phyloP scores from a whole-genome alignment of 2,113 vertebrate species.

The Tachysurus vachellii region DNA sequence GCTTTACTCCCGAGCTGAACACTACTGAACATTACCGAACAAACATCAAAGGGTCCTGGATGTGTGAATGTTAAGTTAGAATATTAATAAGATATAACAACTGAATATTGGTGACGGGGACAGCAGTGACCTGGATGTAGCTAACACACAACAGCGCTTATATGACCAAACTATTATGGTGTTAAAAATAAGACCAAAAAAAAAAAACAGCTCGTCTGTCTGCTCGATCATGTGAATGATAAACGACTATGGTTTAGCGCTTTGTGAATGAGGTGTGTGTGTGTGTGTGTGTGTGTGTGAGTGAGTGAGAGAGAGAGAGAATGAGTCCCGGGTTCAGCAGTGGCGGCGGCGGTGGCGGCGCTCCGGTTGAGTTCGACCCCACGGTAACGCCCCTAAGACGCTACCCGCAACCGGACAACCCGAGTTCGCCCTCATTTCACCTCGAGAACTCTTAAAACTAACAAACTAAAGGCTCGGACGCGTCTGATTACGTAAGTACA shows the following conservation, averaged over 20 bases:
- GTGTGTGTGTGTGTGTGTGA: neutral
- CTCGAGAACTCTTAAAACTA: neutral
- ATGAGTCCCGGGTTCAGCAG: constrained; percentile 52
- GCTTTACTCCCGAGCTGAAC: neutral
- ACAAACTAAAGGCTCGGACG: neutral
- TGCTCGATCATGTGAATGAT: neutral
- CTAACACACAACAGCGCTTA: neutral
- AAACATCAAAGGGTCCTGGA: neutral
- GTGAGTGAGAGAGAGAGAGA: neutral
- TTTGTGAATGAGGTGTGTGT: neutral
- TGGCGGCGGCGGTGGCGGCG: constrained; percentile 46
- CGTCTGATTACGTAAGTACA: neutral
- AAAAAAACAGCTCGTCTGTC: neutral
- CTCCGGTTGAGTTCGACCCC: constrained; percentile 66
- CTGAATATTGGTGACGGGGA: neutral
- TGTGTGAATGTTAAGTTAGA: neutral
- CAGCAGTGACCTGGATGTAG: neutral
- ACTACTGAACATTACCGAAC: neutral
- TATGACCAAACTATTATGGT: neutral
- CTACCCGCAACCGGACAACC: constrained; percentile 65
- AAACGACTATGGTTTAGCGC: neutral
- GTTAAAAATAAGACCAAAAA: no score
- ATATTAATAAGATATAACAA: neutral
- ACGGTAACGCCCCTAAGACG: constrained; percentile 72
- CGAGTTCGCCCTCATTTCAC: constrained; percentile 68